phyloP scores from a whole-genome alignment of 2,797 vertebrate genomes.

The Agapornis canus region DNA sequence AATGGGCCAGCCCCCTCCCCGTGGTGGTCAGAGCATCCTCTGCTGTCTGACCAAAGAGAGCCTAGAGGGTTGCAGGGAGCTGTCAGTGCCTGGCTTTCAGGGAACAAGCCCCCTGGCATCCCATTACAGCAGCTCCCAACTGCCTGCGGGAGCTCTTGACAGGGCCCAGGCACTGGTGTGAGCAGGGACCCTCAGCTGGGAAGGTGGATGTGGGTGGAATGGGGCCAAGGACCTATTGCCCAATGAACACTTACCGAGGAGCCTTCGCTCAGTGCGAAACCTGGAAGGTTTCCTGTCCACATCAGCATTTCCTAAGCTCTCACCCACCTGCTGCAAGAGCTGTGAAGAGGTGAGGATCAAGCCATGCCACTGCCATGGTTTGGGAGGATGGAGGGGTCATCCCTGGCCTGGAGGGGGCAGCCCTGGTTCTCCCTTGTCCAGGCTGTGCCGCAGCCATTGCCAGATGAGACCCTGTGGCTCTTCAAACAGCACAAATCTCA shows the following conservation, averaged over 20 bases:
- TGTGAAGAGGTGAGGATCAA: accelerated
- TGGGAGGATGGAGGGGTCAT: neutral
- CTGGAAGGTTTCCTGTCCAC: neutral
- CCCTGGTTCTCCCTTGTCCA: accelerated
- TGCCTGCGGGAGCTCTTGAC: constrained; percentile 47
- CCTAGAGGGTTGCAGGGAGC: neutral
- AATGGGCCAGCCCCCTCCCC: neutral
- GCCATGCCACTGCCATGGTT: accelerated
- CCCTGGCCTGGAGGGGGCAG: neutral
- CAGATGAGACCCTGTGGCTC: accelerated
- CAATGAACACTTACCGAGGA: accelerated
- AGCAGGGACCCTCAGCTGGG: neutral
- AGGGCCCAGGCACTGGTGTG: neutral
- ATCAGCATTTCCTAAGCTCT: neutral
- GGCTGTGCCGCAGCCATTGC: accelerated
- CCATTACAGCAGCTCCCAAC: constrained; percentile 44
- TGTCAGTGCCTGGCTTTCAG: neutral
- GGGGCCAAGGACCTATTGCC: neutral
- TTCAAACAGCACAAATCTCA: neutral
- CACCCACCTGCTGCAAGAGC: neutral
- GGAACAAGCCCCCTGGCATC: constrained; percentile 36
- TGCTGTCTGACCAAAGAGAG: neutral
- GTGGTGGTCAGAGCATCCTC: neutral
- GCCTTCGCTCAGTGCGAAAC: neutral
- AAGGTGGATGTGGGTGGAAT: neutral